Evolutionary conservation across 2,888 invertebrate genomes (phyloP).

Genomic region (Girardia tigrina): DNA sequence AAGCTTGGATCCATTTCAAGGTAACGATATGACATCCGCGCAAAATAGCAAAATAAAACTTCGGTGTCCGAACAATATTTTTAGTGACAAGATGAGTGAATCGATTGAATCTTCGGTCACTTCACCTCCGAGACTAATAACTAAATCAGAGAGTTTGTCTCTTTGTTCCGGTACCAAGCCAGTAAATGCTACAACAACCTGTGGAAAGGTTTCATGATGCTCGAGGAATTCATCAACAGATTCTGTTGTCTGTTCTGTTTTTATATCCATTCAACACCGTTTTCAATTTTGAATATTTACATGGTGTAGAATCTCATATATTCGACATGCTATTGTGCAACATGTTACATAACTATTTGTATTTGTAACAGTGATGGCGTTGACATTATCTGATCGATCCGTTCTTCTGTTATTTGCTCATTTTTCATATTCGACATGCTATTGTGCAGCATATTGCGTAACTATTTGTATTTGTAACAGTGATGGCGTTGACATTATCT

Average conservation of each 20-base stretch:
- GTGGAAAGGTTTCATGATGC: background rate
- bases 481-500: no score
- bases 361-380: no score
- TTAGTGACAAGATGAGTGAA: conserved; percentile 73
- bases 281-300: background rate
- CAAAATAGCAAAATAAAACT: conserved; percentile 70
- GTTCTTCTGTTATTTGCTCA: no score
- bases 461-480: no score
- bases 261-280: background rate
- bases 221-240: background rate
- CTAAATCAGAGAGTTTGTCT: conserved; percentile 2
- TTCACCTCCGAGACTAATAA: conserved; percentile 66
- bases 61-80: conserved; percentile 65
- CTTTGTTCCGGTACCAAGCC: conserved; percentile 24
- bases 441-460: no score
- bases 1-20: conserved; percentile 71
- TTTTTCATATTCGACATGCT: no score
- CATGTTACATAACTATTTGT: no score
- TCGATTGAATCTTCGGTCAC: conserved; percentile 62
- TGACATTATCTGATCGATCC: no score
- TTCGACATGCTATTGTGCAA: no score
- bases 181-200: background rate
- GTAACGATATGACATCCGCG: conserved; percentile 67
- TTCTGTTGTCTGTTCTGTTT: background rate
- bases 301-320: background rate